These are phyloP conservation scores for Lepidochrysops patricia DNA, from an alignment of 2,888 invertebrate species.

Conservation along the genomic window DNA sequence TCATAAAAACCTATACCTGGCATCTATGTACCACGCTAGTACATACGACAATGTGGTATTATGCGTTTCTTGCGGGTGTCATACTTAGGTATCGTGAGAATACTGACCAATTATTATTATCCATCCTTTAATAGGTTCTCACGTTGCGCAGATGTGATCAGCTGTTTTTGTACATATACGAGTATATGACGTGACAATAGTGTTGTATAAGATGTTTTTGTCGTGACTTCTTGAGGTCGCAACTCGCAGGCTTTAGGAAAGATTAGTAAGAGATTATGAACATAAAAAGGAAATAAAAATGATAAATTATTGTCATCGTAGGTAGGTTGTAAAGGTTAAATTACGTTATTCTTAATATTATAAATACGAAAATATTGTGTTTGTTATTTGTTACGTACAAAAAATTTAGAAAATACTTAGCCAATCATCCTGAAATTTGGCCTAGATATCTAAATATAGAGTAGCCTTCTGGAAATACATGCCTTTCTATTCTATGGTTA, in stretches of 20 bases:
- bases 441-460: no score
- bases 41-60: slow-evolving; percentile 36
- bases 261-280: background rate
- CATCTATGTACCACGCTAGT: background rate
- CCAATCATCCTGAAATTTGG: no score
- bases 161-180: slow-evolving; percentile 12
- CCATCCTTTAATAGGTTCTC: slow-evolving; percentile 22
- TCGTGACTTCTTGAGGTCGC: background rate
- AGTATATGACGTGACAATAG: background rate
- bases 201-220: background rate
- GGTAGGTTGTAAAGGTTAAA: no score
- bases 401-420: no score
- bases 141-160: slow-evolving; percentile 22
- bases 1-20: background rate
- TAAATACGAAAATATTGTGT: no score
- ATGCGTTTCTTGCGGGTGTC: slow-evolving; percentile 28
- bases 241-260: background rate
- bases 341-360: no score
- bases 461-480: no score
- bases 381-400: no score
- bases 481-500: no score
- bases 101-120: slow-evolving; percentile 31
- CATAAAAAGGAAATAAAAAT: background rate
- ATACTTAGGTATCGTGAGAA: slow-evolving; percentile 26
- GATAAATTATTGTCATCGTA: no score